Base-by-base conservation (phyloP, 2,113 vertebrate genomes). In the Bostrychus sinensis region DNA sequence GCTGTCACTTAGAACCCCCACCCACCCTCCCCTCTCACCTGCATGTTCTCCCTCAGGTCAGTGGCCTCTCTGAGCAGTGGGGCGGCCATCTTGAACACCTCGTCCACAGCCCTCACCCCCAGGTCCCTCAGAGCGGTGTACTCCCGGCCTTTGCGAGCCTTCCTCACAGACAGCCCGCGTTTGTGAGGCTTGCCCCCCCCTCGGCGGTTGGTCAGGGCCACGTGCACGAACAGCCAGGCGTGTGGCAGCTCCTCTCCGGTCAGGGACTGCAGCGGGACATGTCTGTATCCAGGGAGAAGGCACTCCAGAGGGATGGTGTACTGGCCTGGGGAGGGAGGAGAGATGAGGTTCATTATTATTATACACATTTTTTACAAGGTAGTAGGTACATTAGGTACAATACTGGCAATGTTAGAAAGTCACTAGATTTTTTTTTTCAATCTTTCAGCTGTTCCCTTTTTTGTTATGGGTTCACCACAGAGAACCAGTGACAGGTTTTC, bases 161-260 rank as follows among this genome's bases (percentile, higher is more conserved):
- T 98, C n/a, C 96, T 89, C 75, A 98, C 95, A 1, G 96, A 98
- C 41, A 97, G 93, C 25, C 96, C 96, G 56, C 96, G 86, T 64
- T 98, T 98, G 75, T 97, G 94, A 68, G 96, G 95, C 62, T 98
- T 98, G 36, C 96, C 96, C 22, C 96, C 96, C 68, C 96, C 96
- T 83, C 96, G 91, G 2, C 96, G 92, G 87, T 97, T 96, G 63
- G 96, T 98, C 50, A 98, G 95, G 7, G 96, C 96, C 89, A 98
- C 96, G 0, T 98, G 96, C 62, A 98, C 94, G 7, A 98, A 98
- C 19, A 98, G 79, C 42, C 90, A 93, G 34, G 96, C 90, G 25
- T 96, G 93, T 3, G 91, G 86, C 25, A 97, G 91, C n/a, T 91
- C 84, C 81, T 98, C 96, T 36, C 96, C 96, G 0, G 94, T 96